Base-by-base conservation (phyloP, 1,140 invertebrate genomes). In the Lutraria rhynchaena region DNA sequence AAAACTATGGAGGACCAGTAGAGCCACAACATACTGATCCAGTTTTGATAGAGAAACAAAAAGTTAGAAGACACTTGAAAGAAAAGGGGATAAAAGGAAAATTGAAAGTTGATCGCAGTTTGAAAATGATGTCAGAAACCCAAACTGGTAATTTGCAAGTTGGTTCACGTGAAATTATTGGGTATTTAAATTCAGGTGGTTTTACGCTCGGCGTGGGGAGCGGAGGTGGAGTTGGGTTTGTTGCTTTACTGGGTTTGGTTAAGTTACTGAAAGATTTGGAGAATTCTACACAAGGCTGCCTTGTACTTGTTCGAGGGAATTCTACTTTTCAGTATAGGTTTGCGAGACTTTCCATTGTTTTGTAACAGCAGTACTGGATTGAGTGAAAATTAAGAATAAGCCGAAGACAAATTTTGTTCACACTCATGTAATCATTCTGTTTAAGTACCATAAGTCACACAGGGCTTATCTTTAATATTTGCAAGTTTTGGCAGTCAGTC, bases 171-270 rank as follows among this genome's bases (percentile, higher is more conserved):
- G 93, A 95, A 90, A 93, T 95, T 3, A 94, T 96, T 84, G 96
- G 96, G 55, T 97, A 95, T 91, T 87, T 97, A 13, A 93, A 92
- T 49, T 92, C 94, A 81, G 96, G 95, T 33, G 94, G 94, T 41
- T 97, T 95, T 88, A 95, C 94, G 85, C 95, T 95, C 83, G 94
- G 80, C 22, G 63, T 73, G 55, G 90, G 90, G 15, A 78, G 83
- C 53, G 90, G 89, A 0, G 51, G 73, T 51, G 89, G 88, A 13
- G 44, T 87, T 11, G 91, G 89, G 19, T 91, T 88, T 61, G 90
- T 87, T 67, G 84, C 87, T 19, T 13, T 87, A 11, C 11, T 70
- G 13, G 87, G 84, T 31, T 44, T 90, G 29, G 27, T 82, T 37
- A 35, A 84, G 35, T 49, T 88, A 19, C 7, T 85, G 4, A 55